phyloP scores from a whole-genome alignment of 2,113 vertebrate genomes.

The Actenoides hombroni region DNA sequence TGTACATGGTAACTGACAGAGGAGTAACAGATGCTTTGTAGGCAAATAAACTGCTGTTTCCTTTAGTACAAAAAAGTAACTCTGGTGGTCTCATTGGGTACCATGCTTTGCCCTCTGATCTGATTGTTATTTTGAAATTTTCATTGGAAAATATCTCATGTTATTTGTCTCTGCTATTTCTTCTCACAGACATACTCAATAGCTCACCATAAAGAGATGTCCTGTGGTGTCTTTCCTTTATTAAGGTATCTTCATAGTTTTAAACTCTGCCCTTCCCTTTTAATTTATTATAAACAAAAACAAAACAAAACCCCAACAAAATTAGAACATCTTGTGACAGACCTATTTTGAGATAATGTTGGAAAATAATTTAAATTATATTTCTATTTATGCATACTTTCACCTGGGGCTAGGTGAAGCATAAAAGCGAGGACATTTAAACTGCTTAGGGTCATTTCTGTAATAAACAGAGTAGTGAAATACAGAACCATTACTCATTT shows the following conservation, averaged over 20 bases:
- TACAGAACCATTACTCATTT: conserved; percentile 42
- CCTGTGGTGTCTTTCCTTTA: background rate
- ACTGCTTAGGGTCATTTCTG: background rate
- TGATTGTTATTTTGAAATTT: background rate
- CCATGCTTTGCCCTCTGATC: background rate
- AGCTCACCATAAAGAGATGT: background rate
- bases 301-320: background rate
- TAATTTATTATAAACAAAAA: background rate
- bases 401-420: conserved; percentile 4
- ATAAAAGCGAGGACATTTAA: conserved; percentile 8
- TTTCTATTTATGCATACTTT: conserved; percentile 6
- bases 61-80: background rate
- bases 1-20: background rate
- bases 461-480: conserved; percentile 39
- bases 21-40: background rate
- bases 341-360: background rate
- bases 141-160: background rate
- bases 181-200: background rate
- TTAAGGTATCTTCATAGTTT: background rate
- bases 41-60: background rate
- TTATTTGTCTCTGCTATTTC: background rate
- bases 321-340: background rate
- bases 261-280: background rate
- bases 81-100: background rate
- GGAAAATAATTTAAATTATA: conserved; percentile 35